Evolutionary conservation across 2,888 invertebrate species (phyloP).

Genomic region (Sphaeridia pumilis): DNA sequence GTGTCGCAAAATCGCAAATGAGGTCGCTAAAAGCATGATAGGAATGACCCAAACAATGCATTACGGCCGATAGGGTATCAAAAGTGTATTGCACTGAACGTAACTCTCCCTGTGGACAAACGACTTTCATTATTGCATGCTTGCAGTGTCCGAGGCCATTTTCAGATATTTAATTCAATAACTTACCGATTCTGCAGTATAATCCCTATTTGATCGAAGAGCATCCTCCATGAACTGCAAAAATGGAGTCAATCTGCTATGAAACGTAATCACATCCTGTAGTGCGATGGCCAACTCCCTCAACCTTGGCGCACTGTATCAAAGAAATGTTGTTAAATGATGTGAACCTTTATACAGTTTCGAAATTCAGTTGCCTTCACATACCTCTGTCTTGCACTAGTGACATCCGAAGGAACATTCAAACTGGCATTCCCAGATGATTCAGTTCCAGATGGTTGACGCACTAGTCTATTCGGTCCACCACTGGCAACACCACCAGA

Average conservation of each 20-base stretch:
- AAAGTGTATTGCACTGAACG: slow-evolving; percentile 49
- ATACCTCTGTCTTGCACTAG: too few relatives aligned
- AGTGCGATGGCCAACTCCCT: slow-evolving; percentile 29
- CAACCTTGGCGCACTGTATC: slow-evolving; percentile 22
- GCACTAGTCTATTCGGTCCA: too few relatives aligned
- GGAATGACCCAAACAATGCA: slow-evolving; percentile 77
- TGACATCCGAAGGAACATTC: too few relatives aligned
- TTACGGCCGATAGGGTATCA: slow-evolving; percentile 61
- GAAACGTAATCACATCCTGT: slow-evolving; percentile 27
- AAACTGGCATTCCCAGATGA: too few relatives aligned
- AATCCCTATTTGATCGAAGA: slow-evolving; percentile 23
- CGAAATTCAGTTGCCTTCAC: background rate
- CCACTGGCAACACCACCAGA: background rate
- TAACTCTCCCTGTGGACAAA: slow-evolving; percentile 22
- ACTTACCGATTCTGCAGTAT: slow-evolving; percentile 19
- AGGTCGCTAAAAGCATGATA: slow-evolving; percentile 83
- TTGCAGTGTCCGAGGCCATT: background rate
- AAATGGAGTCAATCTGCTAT: slow-evolving; percentile 30
- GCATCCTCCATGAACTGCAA: slow-evolving; percentile 24
- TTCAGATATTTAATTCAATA: background rate
- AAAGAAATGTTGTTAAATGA: too few relatives aligned
- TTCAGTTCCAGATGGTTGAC: too few relatives aligned
- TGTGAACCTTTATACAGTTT: background rate
- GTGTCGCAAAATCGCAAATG: slow-evolving; percentile 55
- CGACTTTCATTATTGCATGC: background rate